A percentile compares a stretch with the other conserved stretches of the same genome.
These are phyloP conservation scores for Lasioglossum villosulum DNA, from an alignment of 2,888 invertebrate species.

Conservation along the genomic window DNA sequence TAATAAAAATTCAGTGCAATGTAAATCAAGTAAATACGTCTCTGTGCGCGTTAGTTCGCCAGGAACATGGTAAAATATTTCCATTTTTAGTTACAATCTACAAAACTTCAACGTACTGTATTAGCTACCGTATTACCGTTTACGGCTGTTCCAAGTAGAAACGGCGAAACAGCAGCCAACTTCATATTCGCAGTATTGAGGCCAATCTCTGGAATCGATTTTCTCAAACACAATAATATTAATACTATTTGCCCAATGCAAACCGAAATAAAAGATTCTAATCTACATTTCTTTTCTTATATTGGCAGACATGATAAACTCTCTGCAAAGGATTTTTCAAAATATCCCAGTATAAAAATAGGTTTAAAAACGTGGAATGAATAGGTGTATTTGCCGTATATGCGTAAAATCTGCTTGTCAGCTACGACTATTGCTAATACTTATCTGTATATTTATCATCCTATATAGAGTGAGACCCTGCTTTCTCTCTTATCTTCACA, in stretches of 20 bases:
- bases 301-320: neutral
- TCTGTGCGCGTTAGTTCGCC: neutral
- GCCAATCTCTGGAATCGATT: conserved; percentile 6
- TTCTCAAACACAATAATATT: neutral
- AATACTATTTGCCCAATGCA: too few species aligned
- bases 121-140: neutral
- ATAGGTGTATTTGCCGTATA: neutral
- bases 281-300: neutral
- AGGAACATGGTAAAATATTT: neutral
- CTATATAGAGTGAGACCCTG: too few species aligned
- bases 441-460: too few species aligned
- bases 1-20: neutral
- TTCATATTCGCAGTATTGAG: neutral
- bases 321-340: neutral
- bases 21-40: neutral
- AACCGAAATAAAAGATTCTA: conserved; percentile 6
- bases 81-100: neutral
- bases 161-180: conserved; percentile 4
- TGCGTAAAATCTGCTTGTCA: too few species aligned
- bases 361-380: neutral
- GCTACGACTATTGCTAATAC: too few species aligned
- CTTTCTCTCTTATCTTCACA: too few species aligned
- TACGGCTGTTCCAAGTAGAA: conserved; percentile 6
- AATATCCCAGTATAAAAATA: neutral
- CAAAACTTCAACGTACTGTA: neutral